phyloP scores from a whole-genome alignment of 2,797 vertebrate species.

The Potorous gilbertii region DNA sequence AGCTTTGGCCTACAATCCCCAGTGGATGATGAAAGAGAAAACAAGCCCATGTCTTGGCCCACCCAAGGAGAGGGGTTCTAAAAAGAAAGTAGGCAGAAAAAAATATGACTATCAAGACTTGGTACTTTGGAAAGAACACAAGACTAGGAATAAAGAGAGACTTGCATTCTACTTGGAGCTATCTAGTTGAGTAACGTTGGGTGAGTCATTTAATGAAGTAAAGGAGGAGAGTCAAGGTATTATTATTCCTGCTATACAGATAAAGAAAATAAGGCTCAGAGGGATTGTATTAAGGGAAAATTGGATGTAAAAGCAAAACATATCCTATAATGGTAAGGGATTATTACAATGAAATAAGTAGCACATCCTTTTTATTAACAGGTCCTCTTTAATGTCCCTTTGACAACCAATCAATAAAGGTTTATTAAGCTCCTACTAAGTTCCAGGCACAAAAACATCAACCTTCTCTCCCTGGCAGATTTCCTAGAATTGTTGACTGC shows the following conservation, averaged over 20 bases:
- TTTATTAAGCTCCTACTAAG: neutral
- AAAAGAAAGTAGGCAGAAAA: neutral
- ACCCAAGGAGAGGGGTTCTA: neutral
- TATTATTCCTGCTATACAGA: neutral
- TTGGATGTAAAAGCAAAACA: neutral
- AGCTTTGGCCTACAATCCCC: neutral
- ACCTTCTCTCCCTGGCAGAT: neutral
- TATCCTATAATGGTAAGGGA: neutral
- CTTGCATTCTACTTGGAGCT: neutral
- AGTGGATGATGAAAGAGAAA: neutral
- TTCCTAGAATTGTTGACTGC: neutral
- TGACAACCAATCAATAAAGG: neutral
- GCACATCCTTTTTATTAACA: neutral
- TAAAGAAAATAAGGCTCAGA: neutral
- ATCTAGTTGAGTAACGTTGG: neutral
- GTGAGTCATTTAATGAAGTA: neutral
- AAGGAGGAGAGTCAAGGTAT: neutral
- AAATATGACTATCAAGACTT: neutral
- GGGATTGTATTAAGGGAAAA: neutral
- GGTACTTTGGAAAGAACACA: neutral
- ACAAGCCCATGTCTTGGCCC: neutral
- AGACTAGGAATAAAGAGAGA: neutral
- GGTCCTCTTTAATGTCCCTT: neutral
- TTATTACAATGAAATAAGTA: neutral
- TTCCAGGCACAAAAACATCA: neutral